Conservation (phyloP, 2,113 vertebrate genomes). For the Phaethornis superciliosus region DNA sequence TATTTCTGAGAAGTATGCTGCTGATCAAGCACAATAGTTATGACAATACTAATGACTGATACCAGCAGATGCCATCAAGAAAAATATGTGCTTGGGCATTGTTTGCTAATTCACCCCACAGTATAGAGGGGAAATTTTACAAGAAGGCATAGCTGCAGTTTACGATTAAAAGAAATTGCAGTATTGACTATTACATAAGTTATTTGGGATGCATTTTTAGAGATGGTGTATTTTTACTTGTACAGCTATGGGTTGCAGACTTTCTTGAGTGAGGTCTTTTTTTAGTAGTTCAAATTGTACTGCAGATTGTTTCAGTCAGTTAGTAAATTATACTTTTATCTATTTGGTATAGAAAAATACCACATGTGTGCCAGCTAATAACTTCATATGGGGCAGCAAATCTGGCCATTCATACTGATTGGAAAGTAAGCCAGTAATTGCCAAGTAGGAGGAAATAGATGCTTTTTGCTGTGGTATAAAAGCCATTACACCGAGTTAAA, state of each 20-base stretch:
- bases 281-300: not conserved
- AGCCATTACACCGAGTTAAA: slow-evolving; percentile 19
- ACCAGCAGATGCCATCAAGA: not conserved
- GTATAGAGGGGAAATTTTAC: not conserved
- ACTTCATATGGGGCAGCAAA: not conserved
- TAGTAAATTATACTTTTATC: slow-evolving; percentile 58
- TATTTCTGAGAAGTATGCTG: not conserved
- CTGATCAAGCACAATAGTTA: not conserved
- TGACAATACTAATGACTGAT: not conserved
- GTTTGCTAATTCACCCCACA: not conserved
- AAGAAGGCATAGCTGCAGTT: not conserved
- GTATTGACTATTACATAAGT: not conserved
- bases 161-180: not conserved
- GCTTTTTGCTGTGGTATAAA: slow-evolving; percentile 14
- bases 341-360: not conserved
- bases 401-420: not conserved
- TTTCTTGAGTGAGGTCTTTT: not conserved
- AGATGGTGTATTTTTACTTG: not conserved
- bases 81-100: not conserved
- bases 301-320: slow-evolving; percentile 24
- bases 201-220: not conserved
- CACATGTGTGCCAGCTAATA: not conserved
- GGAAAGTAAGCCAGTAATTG: not conserved
- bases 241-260: not conserved
- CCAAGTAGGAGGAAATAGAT: slow-evolving; percentile 42